phyloP scores from a whole-genome alignment of 2,888 invertebrate species.

The Stenichneumon culpator region DNA sequence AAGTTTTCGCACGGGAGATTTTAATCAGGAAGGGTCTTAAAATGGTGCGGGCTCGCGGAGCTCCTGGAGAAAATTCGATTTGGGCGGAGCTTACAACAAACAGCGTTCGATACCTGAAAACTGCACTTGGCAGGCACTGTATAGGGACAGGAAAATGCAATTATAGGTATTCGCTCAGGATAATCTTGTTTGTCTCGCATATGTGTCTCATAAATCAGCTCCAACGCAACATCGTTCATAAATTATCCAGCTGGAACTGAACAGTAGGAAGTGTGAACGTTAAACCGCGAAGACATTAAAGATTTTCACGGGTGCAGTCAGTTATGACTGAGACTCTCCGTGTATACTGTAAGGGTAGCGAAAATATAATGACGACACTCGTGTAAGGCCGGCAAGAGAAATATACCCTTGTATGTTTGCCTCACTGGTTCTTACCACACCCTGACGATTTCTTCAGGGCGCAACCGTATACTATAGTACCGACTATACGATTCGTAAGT shows the following conservation, averaged over 20 bases:
- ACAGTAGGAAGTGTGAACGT: not conserved
- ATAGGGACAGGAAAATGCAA: no score
- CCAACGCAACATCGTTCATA: not conserved
- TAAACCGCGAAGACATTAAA: slow-evolving; percentile 21
- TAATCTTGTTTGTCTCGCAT: not conserved
- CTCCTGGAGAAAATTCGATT: no score
- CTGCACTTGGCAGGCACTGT: no score
- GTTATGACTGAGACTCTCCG: slow-evolving; percentile 24
- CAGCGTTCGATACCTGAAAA: no score
- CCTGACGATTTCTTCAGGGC: not conserved
- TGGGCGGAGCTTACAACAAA: no score
- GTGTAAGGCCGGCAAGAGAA: not conserved
- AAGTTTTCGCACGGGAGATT: no score
- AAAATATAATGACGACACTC: not conserved
- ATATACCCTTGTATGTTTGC: no score
- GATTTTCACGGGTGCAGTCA: slow-evolving; percentile 47
- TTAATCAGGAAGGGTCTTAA: no score
- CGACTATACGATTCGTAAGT: not conserved
- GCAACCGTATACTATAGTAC: not conserved
- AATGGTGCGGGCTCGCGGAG: no score
- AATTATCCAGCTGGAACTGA: not conserved
- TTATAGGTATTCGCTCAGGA: no score
- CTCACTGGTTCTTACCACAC: no score
- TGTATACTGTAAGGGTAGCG: not conserved
- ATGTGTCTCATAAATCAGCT: not conserved